phyloP scores from a whole-genome alignment of 2,888 invertebrate species.

The Brachyopa scutellaris region DNA sequence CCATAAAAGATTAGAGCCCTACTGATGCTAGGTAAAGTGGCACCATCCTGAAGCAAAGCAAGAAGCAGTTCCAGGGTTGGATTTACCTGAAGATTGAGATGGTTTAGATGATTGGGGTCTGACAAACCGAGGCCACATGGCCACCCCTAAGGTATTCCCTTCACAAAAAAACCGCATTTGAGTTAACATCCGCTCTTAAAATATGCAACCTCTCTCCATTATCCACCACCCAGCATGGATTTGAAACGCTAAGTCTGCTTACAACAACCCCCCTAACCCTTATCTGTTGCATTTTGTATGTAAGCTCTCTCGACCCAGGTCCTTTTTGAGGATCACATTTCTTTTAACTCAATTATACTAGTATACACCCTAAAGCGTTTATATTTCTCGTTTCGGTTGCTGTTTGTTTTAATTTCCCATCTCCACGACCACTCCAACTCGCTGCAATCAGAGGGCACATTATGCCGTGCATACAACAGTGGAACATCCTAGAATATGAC shows the following conservation, averaged over 20 bases:
- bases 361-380: constrained; percentile 45
- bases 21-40: no score
- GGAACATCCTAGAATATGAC: constrained; percentile 39
- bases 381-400: constrained; percentile 11
- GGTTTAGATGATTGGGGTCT: no score
- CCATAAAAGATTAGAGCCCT: no score
- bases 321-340: constrained; percentile 16
- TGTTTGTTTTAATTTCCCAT: constrained; percentile 3
- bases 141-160: no score
- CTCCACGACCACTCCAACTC: no score
- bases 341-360: constrained; percentile 55
- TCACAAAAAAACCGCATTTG: constrained; percentile 19
- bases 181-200: constrained; percentile 33
- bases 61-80: no score
- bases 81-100: no score
- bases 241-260: constrained; percentile 10
- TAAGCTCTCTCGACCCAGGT: constrained; percentile 14
- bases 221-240: not conserved
- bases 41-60: no score
- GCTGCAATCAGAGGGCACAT: constrained; percentile 15
- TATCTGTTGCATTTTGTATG: constrained; percentile 56
- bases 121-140: no score
- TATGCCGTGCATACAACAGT: constrained; percentile 24
- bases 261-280: constrained; percentile 37
- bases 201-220: constrained; percentile 3